phyloP scores from a whole-genome alignment of 2,113 vertebrate species.

The Mesocricetus auratus region DNA sequence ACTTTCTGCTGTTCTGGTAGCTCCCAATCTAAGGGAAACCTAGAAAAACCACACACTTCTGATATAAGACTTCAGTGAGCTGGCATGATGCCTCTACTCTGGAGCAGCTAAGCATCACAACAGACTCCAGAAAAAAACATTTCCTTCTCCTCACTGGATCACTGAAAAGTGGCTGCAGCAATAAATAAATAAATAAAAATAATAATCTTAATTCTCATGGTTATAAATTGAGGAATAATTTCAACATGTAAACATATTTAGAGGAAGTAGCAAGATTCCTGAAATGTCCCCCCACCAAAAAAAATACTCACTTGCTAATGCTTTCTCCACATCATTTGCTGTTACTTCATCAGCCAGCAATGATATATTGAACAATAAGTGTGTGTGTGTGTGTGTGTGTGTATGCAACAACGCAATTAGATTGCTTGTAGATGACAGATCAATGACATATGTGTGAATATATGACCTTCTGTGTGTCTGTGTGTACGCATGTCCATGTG shows the following conservation, averaged over 20 bases:
- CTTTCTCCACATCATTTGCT: background rate
- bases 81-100: background rate
- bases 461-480: background rate
- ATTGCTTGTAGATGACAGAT: background rate
- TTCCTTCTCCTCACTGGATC: background rate
- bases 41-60: background rate
- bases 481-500: background rate
- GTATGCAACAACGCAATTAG: background rate
- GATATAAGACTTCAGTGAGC: background rate
- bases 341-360: background rate
- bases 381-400: no score
- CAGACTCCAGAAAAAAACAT: background rate
- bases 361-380: background rate
- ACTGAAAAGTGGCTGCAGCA: background rate
- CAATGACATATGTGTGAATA: no score
- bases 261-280: background rate
- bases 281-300: background rate
- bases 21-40: background rate
- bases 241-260: background rate
- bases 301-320: background rate
- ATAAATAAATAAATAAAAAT: background rate
- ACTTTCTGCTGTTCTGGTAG: background rate
- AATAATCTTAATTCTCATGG: background rate
- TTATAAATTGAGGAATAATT: background rate
- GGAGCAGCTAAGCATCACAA: background rate